These are phyloP conservation scores for Naso thynnoides DNA, from an alignment of 2,797 vertebrate genomes.

Conservation along the genomic window DNA sequence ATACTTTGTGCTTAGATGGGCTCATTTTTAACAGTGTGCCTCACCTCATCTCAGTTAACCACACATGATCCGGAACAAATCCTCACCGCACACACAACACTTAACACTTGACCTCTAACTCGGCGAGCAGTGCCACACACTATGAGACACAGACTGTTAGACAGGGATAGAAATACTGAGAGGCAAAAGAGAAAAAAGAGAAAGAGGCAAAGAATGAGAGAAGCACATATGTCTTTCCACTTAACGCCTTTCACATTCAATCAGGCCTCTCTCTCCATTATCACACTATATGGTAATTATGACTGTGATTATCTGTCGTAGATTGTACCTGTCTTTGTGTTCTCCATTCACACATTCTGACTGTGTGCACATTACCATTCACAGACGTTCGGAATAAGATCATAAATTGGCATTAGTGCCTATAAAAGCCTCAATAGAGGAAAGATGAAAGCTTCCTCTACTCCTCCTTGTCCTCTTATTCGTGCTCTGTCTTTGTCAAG, in stretches of 20 bases:
- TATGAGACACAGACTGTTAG: slow-evolving; percentile 48
- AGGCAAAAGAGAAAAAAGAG: slow-evolving; percentile 33
- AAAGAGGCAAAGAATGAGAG: slow-evolving; percentile 26
- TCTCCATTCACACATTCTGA: slow-evolving; percentile 31
- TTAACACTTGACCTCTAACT: slow-evolving; percentile 80
- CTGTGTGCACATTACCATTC: slow-evolving; percentile 39
- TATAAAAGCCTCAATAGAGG: slow-evolving; percentile 40
- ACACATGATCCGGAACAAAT: slow-evolving; percentile 75
- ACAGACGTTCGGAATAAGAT: slow-evolving; percentile 58
- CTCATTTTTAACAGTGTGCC: slow-evolving; percentile 63
- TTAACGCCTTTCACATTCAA: slow-evolving; percentile 67
- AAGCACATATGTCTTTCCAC: slow-evolving; percentile 19
- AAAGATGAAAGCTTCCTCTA: slow-evolving; percentile 56
- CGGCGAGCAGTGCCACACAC: slow-evolving; percentile 68
- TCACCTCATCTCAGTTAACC: slow-evolving; percentile 67
- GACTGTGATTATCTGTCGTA: slow-evolving; percentile 58
- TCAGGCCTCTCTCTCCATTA: slow-evolving; percentile 55
- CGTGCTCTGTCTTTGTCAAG: slow-evolving; percentile 64
- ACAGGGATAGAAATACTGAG: slow-evolving; percentile 53
- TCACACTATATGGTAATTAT: slow-evolving; percentile 60
- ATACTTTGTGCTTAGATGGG: slow-evolving; percentile 27
- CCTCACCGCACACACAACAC: slow-evolving; percentile 68
- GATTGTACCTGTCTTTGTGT: slow-evolving; percentile 55
- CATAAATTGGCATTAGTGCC: slow-evolving; percentile 59
- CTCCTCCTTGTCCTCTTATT: slow-evolving; percentile 38